These are phyloP conservation scores for Hirtodrosophila duncani DNA, from an alignment of 2,888 invertebrate genomes.

Conservation along the genomic window DNA sequence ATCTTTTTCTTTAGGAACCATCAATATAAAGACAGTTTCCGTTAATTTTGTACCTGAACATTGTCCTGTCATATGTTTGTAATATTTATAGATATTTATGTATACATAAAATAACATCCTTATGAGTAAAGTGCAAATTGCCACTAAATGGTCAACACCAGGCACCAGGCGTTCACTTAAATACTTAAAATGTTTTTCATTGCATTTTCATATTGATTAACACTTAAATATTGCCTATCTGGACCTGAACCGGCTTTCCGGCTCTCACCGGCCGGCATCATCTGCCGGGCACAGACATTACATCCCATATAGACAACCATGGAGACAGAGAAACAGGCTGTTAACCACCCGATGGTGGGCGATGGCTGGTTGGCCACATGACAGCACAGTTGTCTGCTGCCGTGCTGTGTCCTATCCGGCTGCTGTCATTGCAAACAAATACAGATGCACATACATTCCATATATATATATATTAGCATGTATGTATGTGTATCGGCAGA, in stretches of 20 bases:
- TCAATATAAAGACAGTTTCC: too few species aligned
- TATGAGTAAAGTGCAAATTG: conserved; percentile 11
- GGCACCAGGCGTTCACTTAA: conserved; percentile 19
- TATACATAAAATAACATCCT: too few species aligned
- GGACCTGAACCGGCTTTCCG: conserved; percentile 4
- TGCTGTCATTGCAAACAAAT: too few species aligned
- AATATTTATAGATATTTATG: too few species aligned
- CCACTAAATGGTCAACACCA: too few species aligned
- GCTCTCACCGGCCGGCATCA: background rate
- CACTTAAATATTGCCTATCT: conserved; percentile 19
- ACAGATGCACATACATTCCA: too few species aligned
- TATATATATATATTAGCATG: too few species aligned
- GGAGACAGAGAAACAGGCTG: conserved; percentile 24
- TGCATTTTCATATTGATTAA: conserved; percentile 39
- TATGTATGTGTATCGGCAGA: background rate
- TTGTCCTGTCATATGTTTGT: too few species aligned
- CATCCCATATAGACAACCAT: conserved; percentile 2
- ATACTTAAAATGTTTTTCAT: conserved; percentile 22
- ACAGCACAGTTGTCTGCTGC: conserved; percentile 17
- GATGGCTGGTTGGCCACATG: conserved; percentile 22
- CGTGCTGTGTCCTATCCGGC: too few species aligned
- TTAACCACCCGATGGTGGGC: background rate
- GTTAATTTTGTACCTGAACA: too few species aligned
- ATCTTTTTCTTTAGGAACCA: too few species aligned
- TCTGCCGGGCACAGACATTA: conserved; percentile 4